A percentile compares a stretch with the other conserved stretches of the same genome.
These are phyloP conservation scores for Aphidius gifuensis DNA, from an alignment of 1,140 invertebrate species.

Conservation along the genomic window DNA sequence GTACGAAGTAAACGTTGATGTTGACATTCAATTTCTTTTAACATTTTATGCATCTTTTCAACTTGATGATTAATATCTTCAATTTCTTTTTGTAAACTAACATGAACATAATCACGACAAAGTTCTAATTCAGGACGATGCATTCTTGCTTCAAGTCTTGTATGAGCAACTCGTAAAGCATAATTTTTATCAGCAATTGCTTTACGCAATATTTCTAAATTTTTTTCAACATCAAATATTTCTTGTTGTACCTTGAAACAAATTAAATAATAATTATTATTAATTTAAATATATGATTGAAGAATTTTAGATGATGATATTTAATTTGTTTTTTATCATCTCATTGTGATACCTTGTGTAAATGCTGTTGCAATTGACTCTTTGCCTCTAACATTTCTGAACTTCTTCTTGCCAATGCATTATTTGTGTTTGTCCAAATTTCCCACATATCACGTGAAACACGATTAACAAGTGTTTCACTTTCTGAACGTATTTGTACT, in stretches of 20 bases:
- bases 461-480: conserved; percentile 77
- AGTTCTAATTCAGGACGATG: conserved; percentile 76
- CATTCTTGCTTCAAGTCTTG: conserved; percentile 63
- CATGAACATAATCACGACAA: conserved; percentile 81
- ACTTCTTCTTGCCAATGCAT: conserved; percentile 70
- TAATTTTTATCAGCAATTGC: conserved; percentile 70
- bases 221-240: conserved; percentile 65
- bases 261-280: conserved; percentile 1
- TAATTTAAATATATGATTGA: too few relatives aligned
- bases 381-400: conserved; percentile 80
- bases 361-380: conserved; percentile 76
- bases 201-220: conserved; percentile 62
- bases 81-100: conserved; percentile 81
- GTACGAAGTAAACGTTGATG: conserved; percentile 85
- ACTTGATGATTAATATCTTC: conserved; percentile 82
- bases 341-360: conserved; percentile 54
- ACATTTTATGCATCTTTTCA: conserved; percentile 72
- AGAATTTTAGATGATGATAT: too few relatives aligned
- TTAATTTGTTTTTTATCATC: too few relatives aligned
- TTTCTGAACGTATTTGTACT: conserved; percentile 72
- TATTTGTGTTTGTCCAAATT: conserved; percentile 84
- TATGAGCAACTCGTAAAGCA: conserved; percentile 81
- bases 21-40: conserved; percentile 79
- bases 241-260: conserved; percentile 60
- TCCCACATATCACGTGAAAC: conserved; percentile 87